Percentiles rank a stretch among this genome's conserved stretches.
phyloP scores from a whole-genome alignment of 2,113 vertebrate species.

The human region GRCh38 chr12:25059501-25060000 shows the following conservation, averaged over 20 bases:
- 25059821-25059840: background rate
- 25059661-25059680: background rate
- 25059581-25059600: no score
- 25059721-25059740: background rate
- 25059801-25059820: background rate
- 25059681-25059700: background rate
- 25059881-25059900: background rate
- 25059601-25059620: no score
- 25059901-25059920: background rate
- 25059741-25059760: background rate
- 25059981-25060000: constrained; percentile 2
- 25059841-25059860: background rate
- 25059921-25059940: background rate
- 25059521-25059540: no score
- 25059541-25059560: no score
- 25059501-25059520: no score
- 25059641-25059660: background rate
- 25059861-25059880: background rate
- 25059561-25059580: no score
- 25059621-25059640: no score
- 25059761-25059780: background rate
- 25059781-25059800: background rate
- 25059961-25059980: constrained; percentile 23
- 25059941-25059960: background rate
- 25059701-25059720: background rate